These are phyloP conservation scores for Lysandra bellargus DNA, from an alignment of 2,888 invertebrate species.

Conservation along the genomic window DNA sequence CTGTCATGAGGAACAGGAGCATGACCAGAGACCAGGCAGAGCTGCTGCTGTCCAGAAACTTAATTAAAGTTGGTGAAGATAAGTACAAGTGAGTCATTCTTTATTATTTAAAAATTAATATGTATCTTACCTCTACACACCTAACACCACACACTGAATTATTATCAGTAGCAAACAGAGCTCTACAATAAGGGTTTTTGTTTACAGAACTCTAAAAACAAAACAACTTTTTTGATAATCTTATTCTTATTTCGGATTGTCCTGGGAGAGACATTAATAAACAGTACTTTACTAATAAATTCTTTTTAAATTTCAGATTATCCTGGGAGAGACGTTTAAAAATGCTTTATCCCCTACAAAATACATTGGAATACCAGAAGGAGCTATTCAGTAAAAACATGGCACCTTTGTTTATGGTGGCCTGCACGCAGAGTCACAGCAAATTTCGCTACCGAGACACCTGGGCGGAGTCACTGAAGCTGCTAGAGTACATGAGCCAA, in stretches of 20 bases:
- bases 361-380: constrained; percentile 53
- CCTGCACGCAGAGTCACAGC: constrained; percentile 45
- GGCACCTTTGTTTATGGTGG: constrained; percentile 55
- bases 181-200: no score
- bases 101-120: background rate
- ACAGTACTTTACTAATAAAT: background rate
- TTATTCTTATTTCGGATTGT: no score
- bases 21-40: constrained; percentile 71
- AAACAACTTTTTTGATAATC: no score
- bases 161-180: background rate
- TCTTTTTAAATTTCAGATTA: constrained; percentile 49
- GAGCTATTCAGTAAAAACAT: constrained; percentile 51
- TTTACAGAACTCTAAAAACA: no score
- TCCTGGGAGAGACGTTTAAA: constrained; percentile 62
- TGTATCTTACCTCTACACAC: background rate
- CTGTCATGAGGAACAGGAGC: constrained; percentile 63
- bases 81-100: constrained; percentile 58
- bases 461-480: constrained; percentile 40
- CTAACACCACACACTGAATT: background rate
- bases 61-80: constrained; percentile 61
- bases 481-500: constrained; percentile 46
- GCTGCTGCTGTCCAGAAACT: constrained; percentile 68
- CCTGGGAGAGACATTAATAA: no score
- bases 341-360: constrained; percentile 51
- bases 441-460: constrained; percentile 41